Evolutionary conservation across 2,113 vertebrate species (phyloP).

Genomic region (Thalassarche chlororhynchos): DNA sequence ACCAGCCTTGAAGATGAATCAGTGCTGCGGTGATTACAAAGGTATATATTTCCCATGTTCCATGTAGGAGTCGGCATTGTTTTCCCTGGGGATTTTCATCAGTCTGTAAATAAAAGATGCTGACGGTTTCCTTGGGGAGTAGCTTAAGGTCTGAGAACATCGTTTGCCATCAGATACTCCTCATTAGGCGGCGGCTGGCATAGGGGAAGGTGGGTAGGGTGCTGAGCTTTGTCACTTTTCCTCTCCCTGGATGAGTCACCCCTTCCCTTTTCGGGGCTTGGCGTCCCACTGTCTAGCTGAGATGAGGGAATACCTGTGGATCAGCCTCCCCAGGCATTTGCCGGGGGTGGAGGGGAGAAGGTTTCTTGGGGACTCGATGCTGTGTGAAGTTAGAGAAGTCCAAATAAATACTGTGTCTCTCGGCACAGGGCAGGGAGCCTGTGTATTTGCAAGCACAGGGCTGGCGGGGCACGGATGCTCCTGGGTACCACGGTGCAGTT

Average conservation of each 20-base stretch:
- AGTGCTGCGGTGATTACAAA: constrained; percentile 10
- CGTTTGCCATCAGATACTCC: neutral
- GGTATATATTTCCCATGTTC: neutral
- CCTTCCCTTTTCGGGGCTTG: neutral
- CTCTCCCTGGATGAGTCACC: neutral
- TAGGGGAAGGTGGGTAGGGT: neutral
- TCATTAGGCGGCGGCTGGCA: neutral
- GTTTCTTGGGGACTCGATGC: neutral
- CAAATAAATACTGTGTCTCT: neutral
- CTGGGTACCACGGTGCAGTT: neutral
- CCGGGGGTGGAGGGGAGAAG: neutral
- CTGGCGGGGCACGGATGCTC: neutral
- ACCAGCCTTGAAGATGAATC: constrained; percentile 12
- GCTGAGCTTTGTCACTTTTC: neutral
- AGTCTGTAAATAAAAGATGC: constrained; percentile 46
- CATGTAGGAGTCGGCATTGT: neutral
- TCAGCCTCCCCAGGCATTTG: neutral
- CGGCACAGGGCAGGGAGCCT: neutral
- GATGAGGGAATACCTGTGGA: neutral
- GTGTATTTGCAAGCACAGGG: neutral
- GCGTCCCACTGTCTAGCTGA: neutral
- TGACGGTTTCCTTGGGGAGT: neutral
- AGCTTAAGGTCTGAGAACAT: neutral
- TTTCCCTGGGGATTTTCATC: neutral
- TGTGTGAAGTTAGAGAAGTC: neutral